Evolutionary conservation across 2,797 vertebrate species (phyloP), one percentile per base, ranked within the genome.

Genomic region (Eidolon dupreanum): DNA sequence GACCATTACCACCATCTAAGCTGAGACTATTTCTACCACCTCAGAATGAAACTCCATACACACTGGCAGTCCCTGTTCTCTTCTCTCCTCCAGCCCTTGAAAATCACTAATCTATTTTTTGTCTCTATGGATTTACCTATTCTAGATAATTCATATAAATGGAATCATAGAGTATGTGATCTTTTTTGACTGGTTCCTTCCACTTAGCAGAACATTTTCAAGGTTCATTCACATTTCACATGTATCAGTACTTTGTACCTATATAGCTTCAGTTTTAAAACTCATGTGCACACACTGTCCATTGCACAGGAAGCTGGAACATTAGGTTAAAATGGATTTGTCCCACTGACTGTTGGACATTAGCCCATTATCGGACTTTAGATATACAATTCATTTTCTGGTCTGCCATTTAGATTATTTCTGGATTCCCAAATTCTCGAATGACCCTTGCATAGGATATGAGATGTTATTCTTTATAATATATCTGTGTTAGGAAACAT

Each of bases 381-480:
- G 38, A 5, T 38, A 20, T 15, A 38, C 3, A 2, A 11, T 36
- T 89, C 19, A 11, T 57, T 66, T 82, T 68, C 38, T 83, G 26
- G 38, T 57, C 31, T 85, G 49, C 28, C 74, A 22, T 73, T 88
- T 88, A 92, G n/a, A 78, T 73, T 91, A 51, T 26, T 89, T 90
- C 38, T 61, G 75, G 65, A 70, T 88, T 81, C 49, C 57, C 68
- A 41, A 41, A 89, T 73, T 95, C 41, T 92, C 43, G n/a, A 94
- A 92, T 59, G 74, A 33, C 8, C 51, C 8, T 86, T 63, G 36
- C 26, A 3, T 57, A 17, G 28, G n/a, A 94, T 61, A 75, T 5
- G 28, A 93, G 36, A 49, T 49, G 26, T 66, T 86, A 8, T 59
- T 59, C 26, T 92, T 61, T 74, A 46, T 66, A 43, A 77, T 92